These are phyloP conservation scores for Megaustenia siamemsis DNA, from an alignment of 2,888 invertebrate genomes.

Conservation along the genomic window DNA sequence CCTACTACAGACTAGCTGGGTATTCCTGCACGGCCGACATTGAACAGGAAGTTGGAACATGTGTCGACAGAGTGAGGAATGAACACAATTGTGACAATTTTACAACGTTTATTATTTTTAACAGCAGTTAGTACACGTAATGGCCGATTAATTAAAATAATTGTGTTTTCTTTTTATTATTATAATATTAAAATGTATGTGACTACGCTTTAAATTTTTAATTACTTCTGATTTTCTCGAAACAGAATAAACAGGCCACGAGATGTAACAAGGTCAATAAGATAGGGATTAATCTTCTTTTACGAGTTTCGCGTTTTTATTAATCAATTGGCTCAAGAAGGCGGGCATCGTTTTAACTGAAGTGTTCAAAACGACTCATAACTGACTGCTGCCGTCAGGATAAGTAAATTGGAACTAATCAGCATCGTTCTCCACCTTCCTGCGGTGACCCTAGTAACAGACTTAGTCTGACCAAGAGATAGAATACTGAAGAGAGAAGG, in stretches of 20 bases:
- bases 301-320: neutral
- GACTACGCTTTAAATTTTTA: neutral
- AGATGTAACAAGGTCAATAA: constrained; percentile 33
- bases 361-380: too few relatives aligned
- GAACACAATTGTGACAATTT: neutral
- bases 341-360: too few relatives aligned
- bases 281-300: neutral
- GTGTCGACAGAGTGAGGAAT: constrained; percentile 13
- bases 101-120: neutral
- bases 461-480: too few relatives aligned
- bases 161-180: neutral
- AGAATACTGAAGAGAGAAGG: too few relatives aligned
- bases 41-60: constrained; percentile 49
- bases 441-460: too few relatives aligned
- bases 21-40: constrained; percentile 46
- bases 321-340: too few relatives aligned
- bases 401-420: too few relatives aligned
- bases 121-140: neutral
- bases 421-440: too few relatives aligned
- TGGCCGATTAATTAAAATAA: neutral
- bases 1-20: constrained; percentile 9
- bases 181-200: neutral
- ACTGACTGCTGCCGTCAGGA: too few relatives aligned
- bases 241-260: constrained; percentile 24
- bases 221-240: constrained; percentile 33